Base-by-base conservation (phyloP, 2,113 vertebrate genomes). In the Melozone crissalis region DNA sequence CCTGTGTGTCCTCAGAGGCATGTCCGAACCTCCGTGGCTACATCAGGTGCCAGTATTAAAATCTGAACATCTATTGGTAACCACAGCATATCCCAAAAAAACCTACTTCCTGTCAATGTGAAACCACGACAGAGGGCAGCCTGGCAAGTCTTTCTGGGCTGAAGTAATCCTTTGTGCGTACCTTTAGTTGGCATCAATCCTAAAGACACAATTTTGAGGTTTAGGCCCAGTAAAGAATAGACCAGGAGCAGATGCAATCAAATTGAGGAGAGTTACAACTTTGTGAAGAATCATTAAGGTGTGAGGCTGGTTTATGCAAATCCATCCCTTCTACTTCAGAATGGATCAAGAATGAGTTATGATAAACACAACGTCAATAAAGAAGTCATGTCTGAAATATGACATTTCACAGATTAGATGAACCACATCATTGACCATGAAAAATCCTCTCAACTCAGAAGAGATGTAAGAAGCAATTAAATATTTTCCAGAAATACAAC, bases 191-290 rank as follows among this genome's bases (percentile, higher is more conserved):
- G 2, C 7, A n/a, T 22, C 15, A 54, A 13, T 18, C 2, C 65
- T 91, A 51, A 84, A 75, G 37, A 54, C 13, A 49, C 0, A 14
- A 8, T 82, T 90, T 92, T 67, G 13, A 46, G 31, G 2, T 68
- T 78, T 75, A 41, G 7, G 7, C 6, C 15, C 9, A 57, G 13
- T 23, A 52, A 63, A 47, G 7, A 86, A 49, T 13, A 39, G 21
- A 63, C 4, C 3, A 68, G 22, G 27, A 51, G 8, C 11, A 20
- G 31, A 21, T 7, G 11, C 0, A 1, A 39, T 18, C 33, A 41
- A 11, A 15, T 23, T 80, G 43, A 9, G 7, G 3, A 15, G 4
- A 46, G 3, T 43, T 77, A 49, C 7, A 54, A 30, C 10, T 3
- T 1, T n/a, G 14, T 41, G 23, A 44, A 65, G 17, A 15, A 13